These are phyloP conservation scores for Microvelia longipes DNA, from an alignment of 1,140 invertebrate species.

Conservation along the genomic window DNA sequence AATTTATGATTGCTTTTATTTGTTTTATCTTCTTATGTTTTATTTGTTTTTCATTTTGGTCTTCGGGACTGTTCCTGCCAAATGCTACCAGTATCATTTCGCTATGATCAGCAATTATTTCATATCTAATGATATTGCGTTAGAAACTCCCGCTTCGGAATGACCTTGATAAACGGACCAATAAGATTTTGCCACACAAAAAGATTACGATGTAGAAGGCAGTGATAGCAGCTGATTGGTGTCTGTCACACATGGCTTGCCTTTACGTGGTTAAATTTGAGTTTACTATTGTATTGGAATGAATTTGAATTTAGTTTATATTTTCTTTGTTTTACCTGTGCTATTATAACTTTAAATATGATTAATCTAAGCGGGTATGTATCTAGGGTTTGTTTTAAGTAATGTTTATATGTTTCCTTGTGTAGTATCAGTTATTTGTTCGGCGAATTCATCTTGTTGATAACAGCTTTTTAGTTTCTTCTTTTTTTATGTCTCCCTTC, in stretches of 20 bases:
- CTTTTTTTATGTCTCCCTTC: not conserved
- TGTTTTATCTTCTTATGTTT: no score
- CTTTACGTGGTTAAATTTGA: conserved; percentile 6
- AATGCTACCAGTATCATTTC: no score
- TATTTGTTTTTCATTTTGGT: no score
- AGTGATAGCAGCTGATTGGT: conserved; percentile 5
- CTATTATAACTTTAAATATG: not conserved
- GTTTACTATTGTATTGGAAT: not conserved
- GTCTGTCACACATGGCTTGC: not conserved
- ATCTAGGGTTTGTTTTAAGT: not conserved
- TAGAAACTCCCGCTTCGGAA: no score
- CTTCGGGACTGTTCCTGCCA: no score
- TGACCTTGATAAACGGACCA: no score
- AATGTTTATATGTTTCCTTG: not conserved
- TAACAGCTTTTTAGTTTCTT: not conserved
- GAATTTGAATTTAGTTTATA: not conserved
- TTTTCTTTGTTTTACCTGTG: no score
- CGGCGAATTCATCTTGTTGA: not conserved
- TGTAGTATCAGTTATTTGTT: not conserved
- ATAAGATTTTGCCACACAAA: not conserved
- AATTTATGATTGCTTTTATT: no score
- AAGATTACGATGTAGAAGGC: not conserved
- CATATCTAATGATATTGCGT: no score
- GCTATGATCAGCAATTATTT: no score
- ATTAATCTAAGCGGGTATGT: not conserved